Conservation (phyloP, 2,888 invertebrate species). For the Eristalis arbustorum region DNA sequence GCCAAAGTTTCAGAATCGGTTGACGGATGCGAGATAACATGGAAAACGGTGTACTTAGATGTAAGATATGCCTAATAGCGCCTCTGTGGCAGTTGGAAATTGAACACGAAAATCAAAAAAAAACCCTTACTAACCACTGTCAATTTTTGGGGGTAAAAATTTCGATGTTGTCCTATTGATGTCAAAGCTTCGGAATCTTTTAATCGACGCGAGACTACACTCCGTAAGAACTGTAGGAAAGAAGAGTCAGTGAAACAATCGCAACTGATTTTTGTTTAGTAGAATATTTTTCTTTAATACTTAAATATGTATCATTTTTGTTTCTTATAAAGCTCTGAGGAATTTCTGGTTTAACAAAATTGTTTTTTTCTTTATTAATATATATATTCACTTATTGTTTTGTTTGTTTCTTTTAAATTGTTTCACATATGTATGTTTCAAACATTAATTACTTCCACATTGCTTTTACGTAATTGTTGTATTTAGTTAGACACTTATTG, state of each 20-base stretch:
- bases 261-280: conserved; percentile 13
- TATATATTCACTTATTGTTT: conserved; percentile 5
- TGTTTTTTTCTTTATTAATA: conserved; percentile 39
- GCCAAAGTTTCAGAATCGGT: too few species aligned
- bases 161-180: too few species aligned
- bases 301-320: conserved; percentile 66
- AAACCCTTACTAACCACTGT: too few species aligned
- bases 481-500: conserved; percentile 42
- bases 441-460: conserved; percentile 34
- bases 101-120: too few species aligned
- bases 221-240: background rate
- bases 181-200: too few species aligned
- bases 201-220: too few species aligned
- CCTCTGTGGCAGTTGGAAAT: too few species aligned
- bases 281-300: conserved; percentile 67
- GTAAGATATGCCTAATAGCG: too few species aligned
- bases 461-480: conserved; percentile 29
- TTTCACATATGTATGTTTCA: conserved; percentile 25
- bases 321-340: conserved; percentile 70
- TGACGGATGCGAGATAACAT: too few species aligned
- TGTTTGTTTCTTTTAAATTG: conserved; percentile 2
- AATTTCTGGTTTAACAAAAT: conserved; percentile 69
- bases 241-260: background rate
- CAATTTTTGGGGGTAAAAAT: too few species aligned
- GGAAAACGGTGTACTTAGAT: too few species aligned